Base-by-base conservation (phyloP, 1,140 invertebrate genomes). In the Dreissena polymorpha region DNA sequence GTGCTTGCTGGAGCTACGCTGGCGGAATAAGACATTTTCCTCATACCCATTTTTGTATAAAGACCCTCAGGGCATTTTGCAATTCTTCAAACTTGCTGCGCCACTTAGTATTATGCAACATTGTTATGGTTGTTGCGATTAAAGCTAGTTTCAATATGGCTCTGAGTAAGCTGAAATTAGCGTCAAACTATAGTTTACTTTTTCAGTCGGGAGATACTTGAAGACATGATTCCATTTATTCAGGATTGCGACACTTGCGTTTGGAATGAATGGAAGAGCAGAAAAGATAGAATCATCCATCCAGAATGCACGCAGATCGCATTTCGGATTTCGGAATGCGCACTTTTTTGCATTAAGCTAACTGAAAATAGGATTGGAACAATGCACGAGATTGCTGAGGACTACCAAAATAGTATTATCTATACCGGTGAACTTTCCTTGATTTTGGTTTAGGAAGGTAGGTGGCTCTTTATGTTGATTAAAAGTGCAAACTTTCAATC, bases 381-480 rank as follows among this genome's bases (percentile, higher is more conserved):
- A 0, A 70, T 88, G 75, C 79, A 78, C 27, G 10, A 53, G 7
- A 77, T 72, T 16, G 82, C 88, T 64, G 23, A 51, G 3, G 71
- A 77, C 2, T 25, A 53, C 77, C 6, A 63, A 83, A 21, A 86
- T 86, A 68, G 18, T 88, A 18, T 71, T 89, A 53, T 72, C 78
- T 23, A 5, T 89, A 18, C 86, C 88, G 0, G 8, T 83, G 39
- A 23, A 67, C 21, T 51, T 89, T 14, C 88, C 87, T 21, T 86
- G 87, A 12, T 51, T 68, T 55, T 87, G 86, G 0, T 84, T 87
- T 50, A 39, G 82, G 23, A 88, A 89, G 72, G 88, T 87, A 49
- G 83, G n/a, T n/a, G n/a, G n/a, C n/a, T n/a, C n/a, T n/a, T n/a
- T n/a, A n/a, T n/a, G n/a, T n/a, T n/a, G n/a, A n/a, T n/a, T n/a